Percentiles rank a stretch among this genome's conserved stretches.
Evolutionary conservation across 2,113 vertebrate genomes (phyloP).

Genomic region (Chrysochloris asiatica): DNA sequence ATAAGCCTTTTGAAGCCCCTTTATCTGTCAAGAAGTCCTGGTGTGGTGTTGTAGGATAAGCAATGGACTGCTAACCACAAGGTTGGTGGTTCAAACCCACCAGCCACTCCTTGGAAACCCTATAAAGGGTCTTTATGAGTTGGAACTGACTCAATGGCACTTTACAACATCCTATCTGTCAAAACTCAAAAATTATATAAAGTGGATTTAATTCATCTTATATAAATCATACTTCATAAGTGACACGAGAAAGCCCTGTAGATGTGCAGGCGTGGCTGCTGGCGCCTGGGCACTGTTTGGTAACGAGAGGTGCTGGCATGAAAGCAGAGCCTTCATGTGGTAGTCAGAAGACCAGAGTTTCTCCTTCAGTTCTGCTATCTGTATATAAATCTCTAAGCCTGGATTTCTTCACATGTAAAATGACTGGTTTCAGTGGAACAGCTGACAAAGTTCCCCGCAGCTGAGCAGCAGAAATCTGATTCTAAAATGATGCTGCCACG

Average conservation of each 20-base stretch:
- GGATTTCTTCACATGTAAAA: not conserved
- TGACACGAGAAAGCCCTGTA: not conserved
- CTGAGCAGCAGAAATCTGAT: not conserved
- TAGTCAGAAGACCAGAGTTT: not conserved
- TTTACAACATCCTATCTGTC: no score
- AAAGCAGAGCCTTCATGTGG: not conserved
- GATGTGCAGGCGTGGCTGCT: not conserved
- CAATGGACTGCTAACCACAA: no score
- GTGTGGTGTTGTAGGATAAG: no score
- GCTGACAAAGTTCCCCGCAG: not conserved
- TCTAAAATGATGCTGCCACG: fast-evolving
- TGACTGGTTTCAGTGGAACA: not conserved
- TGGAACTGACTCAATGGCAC: no score
- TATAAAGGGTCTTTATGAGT: no score
- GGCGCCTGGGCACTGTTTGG: fast-evolving
- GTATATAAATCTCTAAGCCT: not conserved
- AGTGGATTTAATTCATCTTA: not conserved
- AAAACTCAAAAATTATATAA: not conserved
- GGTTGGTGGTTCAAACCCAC: no score
- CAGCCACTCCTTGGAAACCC: no score
- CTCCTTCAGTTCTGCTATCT: not conserved
- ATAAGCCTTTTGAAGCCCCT: no score
- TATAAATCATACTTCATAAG: not conserved
- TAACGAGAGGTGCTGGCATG: fast-evolving
- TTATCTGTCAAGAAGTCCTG: no score